phyloP scores from a whole-genome alignment of 2,797 vertebrate genomes.

The Ambastaia sidthimunki region DNA sequence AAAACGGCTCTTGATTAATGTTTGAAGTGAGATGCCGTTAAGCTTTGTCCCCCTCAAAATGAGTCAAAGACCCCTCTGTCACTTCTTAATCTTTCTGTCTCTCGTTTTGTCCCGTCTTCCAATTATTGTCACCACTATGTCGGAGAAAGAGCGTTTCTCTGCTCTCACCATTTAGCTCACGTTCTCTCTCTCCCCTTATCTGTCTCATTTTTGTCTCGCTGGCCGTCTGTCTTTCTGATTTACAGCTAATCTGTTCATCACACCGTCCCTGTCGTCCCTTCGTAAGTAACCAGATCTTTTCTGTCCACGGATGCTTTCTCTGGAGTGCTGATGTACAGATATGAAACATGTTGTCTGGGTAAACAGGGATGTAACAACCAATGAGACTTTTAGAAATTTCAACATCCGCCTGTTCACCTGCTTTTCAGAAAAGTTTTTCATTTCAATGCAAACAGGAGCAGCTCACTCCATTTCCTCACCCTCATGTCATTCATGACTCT shows the following conservation, averaged over 20 bases:
- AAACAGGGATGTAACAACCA: neutral
- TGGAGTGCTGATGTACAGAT: conserved; percentile 13
- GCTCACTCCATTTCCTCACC: neutral
- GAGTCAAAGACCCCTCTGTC: conserved; percentile 17
- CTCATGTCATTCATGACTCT: neutral
- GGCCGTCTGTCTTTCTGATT: conserved; percentile 39
- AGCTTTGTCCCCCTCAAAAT: conserved; percentile 55
- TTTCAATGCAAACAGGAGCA: no score
- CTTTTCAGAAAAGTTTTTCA: no score
- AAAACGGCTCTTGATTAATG: conserved; percentile 38
- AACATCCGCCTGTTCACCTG: neutral
- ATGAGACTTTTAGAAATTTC: neutral
- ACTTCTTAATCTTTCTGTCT: conserved; percentile 22
- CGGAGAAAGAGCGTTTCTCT: conserved; percentile 34
- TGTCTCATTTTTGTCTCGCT: conserved; percentile 45
- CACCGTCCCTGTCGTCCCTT: conserved; percentile 13
- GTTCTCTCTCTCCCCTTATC: conserved; percentile 16
- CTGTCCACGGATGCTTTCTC: neutral
- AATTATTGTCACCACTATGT: conserved; percentile 4
- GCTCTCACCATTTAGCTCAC: conserved; percentile 29
- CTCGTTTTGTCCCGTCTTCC: neutral
- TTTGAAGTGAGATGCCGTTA: conserved; percentile 42
- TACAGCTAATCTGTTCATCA: conserved; percentile 33
- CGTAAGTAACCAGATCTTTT: conserved; percentile 25
- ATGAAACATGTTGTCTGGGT: neutral